phyloP scores from a whole-genome alignment of 2,888 invertebrate genomes.

The Lapara coniferarum region DNA sequence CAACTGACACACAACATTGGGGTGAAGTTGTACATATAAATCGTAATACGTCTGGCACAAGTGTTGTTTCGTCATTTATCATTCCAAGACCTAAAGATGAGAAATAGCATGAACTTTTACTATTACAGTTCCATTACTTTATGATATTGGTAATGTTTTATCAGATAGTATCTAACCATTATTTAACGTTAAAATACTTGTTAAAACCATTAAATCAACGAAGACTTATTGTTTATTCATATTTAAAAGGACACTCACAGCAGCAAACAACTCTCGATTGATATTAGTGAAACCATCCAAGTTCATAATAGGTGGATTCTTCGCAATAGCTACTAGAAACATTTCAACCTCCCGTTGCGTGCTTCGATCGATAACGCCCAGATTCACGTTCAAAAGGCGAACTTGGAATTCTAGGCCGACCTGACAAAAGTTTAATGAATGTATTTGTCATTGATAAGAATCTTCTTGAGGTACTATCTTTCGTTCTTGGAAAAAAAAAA shows the following conservation, averaged over 20 bases:
- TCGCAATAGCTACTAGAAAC: constrained; percentile 88
- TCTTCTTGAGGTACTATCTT: not conserved
- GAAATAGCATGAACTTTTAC: not conserved
- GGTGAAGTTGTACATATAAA: not conserved
- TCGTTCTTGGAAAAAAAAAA: not conserved
- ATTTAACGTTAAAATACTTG: too few species aligned
- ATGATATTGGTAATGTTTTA: too few species aligned
- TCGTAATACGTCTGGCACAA: not conserved
- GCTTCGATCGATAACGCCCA: constrained; percentile 85
- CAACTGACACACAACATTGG: not conserved
- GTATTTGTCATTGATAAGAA: not conserved
- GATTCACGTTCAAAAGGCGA: constrained; percentile 86
- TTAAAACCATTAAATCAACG: too few species aligned
- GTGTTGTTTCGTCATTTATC: not conserved
- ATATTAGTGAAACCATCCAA: constrained; percentile 89
- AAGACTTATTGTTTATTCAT: not conserved
- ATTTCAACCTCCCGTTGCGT: constrained; percentile 88
- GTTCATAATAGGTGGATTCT: constrained; percentile 90
- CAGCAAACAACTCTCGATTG: constrained; percentile 86
- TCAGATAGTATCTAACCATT: too few species aligned
- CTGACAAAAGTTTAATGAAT: constrained; percentile 44
- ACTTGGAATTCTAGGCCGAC: constrained; percentile 86
- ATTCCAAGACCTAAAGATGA: not conserved
- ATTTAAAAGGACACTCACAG: constrained; percentile 73
- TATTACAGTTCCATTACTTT: too few species aligned